These are phyloP conservation scores for Stylophora pistillata DNA, from an alignment of 64 coral and sea anemone species.

Conservation along the genomic window DNA sequence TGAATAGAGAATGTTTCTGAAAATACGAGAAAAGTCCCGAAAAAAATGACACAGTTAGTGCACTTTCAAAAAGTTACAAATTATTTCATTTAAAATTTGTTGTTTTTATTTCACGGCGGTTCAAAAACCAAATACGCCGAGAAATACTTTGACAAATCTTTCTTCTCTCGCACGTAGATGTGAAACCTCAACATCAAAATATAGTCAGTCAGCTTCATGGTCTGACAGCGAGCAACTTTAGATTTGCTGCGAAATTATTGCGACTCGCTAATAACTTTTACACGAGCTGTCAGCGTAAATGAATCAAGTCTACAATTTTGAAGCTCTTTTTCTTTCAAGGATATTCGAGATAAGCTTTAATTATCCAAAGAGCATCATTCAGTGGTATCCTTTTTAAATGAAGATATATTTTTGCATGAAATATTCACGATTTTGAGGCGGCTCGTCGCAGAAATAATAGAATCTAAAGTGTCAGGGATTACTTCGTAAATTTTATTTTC, in stretches of 20 bases:
- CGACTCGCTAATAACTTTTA: not conserved
- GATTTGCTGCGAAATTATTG: not conserved
- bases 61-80: not conserved
- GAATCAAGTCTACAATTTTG: not conserved
- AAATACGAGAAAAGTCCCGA: not conserved
- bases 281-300: not conserved
- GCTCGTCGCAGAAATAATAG: not conserved
- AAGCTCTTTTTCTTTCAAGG: not conserved
- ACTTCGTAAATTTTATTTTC: not conserved
- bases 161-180: not conserved
- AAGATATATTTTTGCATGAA: constrained; percentile 13
- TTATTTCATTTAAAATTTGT: not conserved
- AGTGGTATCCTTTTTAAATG: constrained; percentile 11
- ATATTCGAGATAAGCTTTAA: constrained; percentile 1
- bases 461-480: not conserved
- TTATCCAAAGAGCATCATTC: not conserved
- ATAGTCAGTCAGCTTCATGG: not conserved
- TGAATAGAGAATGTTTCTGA: not conserved
- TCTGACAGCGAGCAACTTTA: not conserved
- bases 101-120: not conserved
- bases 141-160: not conserved
- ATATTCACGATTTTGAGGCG: not conserved
- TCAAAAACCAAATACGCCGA: not conserved
- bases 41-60: not conserved
- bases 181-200: not conserved